These are phyloP conservation scores for Varanus komodoensis DNA, from an alignment of 2,113 vertebrate species.

Conservation along the genomic window DNA sequence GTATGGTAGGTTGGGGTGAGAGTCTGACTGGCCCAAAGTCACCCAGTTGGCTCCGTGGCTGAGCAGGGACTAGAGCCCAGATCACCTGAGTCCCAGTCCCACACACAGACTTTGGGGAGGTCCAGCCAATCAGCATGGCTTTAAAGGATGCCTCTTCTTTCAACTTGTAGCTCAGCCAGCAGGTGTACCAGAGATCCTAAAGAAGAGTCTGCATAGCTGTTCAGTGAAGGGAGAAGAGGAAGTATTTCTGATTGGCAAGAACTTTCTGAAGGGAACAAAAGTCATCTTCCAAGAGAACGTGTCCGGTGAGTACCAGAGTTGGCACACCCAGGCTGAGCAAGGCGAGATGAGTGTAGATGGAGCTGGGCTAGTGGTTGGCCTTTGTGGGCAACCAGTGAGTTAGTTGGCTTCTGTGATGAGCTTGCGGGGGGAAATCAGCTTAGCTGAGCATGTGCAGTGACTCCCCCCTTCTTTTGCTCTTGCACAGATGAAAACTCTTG, in stretches of 20 bases:
- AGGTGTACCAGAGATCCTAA: conserved; percentile 95
- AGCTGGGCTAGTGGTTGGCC: neutral
- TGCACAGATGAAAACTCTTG: conserved; percentile 93
- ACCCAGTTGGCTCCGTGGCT: too few relatives aligned
- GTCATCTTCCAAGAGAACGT: conserved; percentile 97
- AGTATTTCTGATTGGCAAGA: conserved; percentile 98
- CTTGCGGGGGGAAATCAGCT: neutral
- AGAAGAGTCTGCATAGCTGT: conserved; percentile 96
- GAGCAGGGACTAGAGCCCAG: too few relatives aligned
- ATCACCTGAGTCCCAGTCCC: too few relatives aligned
- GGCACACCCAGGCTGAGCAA: neutral
- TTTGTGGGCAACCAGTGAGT: neutral
- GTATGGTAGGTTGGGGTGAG: too few relatives aligned
- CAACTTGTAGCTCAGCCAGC: conserved; percentile 91
- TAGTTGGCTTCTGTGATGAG: neutral
- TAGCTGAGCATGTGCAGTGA: neutral
- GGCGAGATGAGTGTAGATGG: neutral
- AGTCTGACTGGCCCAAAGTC: too few relatives aligned
- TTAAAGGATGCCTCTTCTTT: neutral
- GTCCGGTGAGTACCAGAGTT: conserved; percentile 82
- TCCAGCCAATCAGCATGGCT: neutral
- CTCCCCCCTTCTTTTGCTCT: conserved; percentile 55
- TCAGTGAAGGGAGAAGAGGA: conserved; percentile 94
- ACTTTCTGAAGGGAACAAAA: conserved; percentile 99
- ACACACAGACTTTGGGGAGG: neutral